phyloP scores from a whole-genome alignment of 2,797 vertebrate species.

The Brachyalestes nurse region DNA sequence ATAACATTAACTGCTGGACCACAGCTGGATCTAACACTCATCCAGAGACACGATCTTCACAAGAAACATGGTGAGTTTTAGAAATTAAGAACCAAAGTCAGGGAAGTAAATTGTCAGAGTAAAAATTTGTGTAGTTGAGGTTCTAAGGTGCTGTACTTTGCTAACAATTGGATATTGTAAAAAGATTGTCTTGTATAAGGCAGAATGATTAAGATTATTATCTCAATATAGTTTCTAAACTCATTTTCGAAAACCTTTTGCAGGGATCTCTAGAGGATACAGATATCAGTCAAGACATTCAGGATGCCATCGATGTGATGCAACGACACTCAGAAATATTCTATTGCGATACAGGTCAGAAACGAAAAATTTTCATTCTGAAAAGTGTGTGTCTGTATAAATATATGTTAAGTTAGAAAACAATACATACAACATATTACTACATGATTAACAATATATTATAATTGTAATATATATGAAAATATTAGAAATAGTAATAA shows the following conservation, averaged over 20 bases:
- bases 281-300: constrained; percentile 89
- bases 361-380: not conserved
- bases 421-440: too few species aligned
- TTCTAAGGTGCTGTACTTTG: not conserved
- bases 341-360: constrained; percentile 40
- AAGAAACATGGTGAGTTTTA: constrained; percentile 86
- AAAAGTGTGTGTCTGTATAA: too few species aligned
- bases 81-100: not conserved
- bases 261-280: constrained; percentile 84
- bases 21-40: constrained; percentile 47
- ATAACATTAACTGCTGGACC: constrained; percentile 19
- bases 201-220: not conserved
- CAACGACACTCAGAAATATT: constrained; percentile 84
- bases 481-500: too few species aligned
- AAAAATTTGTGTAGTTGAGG: not conserved
- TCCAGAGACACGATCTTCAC: constrained; percentile 38
- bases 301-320: constrained; percentile 95
- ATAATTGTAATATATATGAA: too few species aligned
- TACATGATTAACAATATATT: too few species aligned
- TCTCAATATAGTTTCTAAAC: not conserved
- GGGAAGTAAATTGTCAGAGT: not conserved
- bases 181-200: not conserved
- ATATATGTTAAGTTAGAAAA: too few species aligned
- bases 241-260: constrained; percentile 8
- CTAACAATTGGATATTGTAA: not conserved